Evolutionary conservation across 2,113 vertebrate species (phyloP).

Genomic region (Percina caprodes): DNA sequence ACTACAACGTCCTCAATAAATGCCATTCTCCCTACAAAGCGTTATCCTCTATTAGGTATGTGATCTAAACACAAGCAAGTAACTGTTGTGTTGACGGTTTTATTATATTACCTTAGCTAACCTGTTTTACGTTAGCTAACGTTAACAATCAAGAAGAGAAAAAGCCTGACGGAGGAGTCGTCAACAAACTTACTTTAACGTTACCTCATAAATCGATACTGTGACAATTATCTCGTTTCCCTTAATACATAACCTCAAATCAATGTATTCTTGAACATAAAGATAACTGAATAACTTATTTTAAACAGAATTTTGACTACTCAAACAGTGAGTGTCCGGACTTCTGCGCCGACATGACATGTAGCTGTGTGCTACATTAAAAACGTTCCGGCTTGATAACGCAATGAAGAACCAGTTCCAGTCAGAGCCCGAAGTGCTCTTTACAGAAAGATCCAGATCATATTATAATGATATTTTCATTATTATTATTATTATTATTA

Average conservation of each 20-base stretch:
- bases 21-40: not conserved
- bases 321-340: conserved; percentile 36
- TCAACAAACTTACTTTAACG: conserved; percentile 71
- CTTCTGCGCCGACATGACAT: conserved; percentile 70
- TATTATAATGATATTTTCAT: too few relatives aligned
- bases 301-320: conserved; percentile 30
- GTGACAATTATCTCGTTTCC: not conserved
- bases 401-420: conserved; percentile 35
- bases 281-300: conserved; percentile 14
- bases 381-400: conserved; percentile 47
- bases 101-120: conserved; percentile 55
- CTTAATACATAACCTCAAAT: conserved; percentile 47
- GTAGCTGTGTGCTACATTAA: conserved; percentile 57
- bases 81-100: not conserved
- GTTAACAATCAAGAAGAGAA: conserved; percentile 41
- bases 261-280: not conserved
- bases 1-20: not conserved
- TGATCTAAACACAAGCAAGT: not conserved
- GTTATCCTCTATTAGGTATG: not conserved
- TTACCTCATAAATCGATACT: conserved; percentile 57
- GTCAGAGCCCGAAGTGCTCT: too few relatives aligned
- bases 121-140: conserved; percentile 66
- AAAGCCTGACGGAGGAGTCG: conserved; percentile 61
- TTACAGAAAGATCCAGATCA: too few relatives aligned
- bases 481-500: too few relatives aligned